Evolutionary conservation across 2,113 vertebrate genomes (phyloP).

Genomic region (Hystrix cristata): DNA sequence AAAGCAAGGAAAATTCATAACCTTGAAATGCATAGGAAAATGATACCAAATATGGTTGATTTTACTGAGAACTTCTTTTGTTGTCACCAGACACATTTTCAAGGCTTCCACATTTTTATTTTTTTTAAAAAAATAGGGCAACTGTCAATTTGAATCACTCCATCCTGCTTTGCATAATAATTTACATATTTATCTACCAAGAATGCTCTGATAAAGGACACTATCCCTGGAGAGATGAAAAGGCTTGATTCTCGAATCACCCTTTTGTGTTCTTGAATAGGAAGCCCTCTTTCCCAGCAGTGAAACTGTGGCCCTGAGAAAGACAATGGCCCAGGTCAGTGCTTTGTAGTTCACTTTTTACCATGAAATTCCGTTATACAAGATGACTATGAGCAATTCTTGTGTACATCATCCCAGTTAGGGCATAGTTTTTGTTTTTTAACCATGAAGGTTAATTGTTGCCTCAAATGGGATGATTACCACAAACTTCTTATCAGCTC

Average conservation of each 20-base stretch:
- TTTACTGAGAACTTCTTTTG: slow-evolving; percentile 74
- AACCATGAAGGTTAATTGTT: slow-evolving; percentile 61
- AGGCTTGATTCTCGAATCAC: slow-evolving; percentile 74
- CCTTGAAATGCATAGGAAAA: slow-evolving; percentile 68
- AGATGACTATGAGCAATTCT: slow-evolving; percentile 55
- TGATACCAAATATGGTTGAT: slow-evolving; percentile 70
- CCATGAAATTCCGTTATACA: slow-evolving; percentile 68
- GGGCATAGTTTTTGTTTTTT: slow-evolving; percentile 60
- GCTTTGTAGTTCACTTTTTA: slow-evolving; percentile 60
- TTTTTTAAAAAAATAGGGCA: slow-evolving; percentile 67
- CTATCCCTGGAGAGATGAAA: slow-evolving; percentile 78
- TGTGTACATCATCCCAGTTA: slow-evolving; percentile 21
- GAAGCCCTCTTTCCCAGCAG: slow-evolving; percentile 54
- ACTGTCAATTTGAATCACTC: slow-evolving; percentile 83
- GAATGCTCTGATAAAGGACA: slow-evolving; percentile 79
- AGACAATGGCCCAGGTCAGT: slow-evolving; percentile 66
- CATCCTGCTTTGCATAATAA: slow-evolving; percentile 81
- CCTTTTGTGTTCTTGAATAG: slow-evolving; percentile 73
- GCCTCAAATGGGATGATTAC: slow-evolving; percentile 39
- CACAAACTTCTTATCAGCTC: not conserved
- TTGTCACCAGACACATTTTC: slow-evolving; percentile 75
- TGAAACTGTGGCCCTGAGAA: slow-evolving; percentile 63
- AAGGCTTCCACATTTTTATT: slow-evolving; percentile 73
- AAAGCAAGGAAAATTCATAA: slow-evolving; percentile 47
- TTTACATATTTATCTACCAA: slow-evolving; percentile 83